phyloP scores from a whole-genome alignment of 2,797 vertebrate species.

The Helicolenus hilgendorfi region DNA sequence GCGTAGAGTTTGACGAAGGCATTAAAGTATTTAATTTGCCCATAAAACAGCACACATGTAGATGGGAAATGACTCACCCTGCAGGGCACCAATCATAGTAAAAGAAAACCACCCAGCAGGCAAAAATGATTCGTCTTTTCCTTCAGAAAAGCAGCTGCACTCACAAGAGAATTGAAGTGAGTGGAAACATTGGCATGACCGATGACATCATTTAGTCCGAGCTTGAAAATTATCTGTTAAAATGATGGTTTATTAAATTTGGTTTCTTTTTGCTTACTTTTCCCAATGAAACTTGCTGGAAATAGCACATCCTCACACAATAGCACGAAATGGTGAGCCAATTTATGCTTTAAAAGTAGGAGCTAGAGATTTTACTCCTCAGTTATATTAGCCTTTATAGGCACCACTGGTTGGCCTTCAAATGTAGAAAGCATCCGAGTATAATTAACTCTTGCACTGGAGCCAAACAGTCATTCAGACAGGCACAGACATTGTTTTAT shows the following conservation, averaged over 20 bases:
- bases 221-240: background rate
- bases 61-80: constrained; percentile 8
- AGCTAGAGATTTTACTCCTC: too few relatives aligned
- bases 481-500: background rate
- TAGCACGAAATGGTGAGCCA: background rate
- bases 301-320: background rate
- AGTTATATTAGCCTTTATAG: background rate
- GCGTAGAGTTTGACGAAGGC: background rate
- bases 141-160: background rate
- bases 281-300: background rate
- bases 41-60: constrained; percentile 7
- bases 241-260: too few relatives aligned
- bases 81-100: background rate
- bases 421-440: background rate
- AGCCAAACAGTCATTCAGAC: background rate
- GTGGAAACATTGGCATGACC: background rate
- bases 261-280: background rate
- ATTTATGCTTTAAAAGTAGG: background rate
- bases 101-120: background rate
- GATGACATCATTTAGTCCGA: background rate
- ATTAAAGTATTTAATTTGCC: constrained; percentile 17
- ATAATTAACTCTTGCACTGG: background rate
- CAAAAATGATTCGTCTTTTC: background rate
- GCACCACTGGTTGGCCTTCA: background rate
- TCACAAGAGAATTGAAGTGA: background rate